Conservation (phyloP, 35 echinoderm and acorn worm genomes). For the Lytechinus variegatus region DNA sequence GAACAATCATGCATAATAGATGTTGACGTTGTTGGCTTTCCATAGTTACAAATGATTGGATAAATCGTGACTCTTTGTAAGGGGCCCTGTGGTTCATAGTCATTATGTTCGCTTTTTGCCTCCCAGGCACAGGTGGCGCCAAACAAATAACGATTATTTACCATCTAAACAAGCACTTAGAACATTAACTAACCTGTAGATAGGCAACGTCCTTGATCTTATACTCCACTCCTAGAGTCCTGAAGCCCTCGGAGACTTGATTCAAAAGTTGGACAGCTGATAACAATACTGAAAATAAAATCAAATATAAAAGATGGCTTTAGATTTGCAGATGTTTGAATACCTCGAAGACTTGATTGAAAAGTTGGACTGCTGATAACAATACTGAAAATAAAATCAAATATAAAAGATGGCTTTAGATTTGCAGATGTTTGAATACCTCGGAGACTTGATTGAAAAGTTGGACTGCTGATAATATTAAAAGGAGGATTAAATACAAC, state of each 20-base stretch:
- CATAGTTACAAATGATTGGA: too few species aligned
- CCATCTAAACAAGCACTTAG: background rate
- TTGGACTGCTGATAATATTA: slow-evolving; percentile 74
- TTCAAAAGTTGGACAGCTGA: slow-evolving; percentile 77
- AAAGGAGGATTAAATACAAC: slow-evolving; percentile 35
- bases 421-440: slow-evolving; percentile 38
- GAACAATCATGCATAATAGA: too few species aligned
- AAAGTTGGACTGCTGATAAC: slow-evolving; percentile 70
- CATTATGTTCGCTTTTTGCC: too few species aligned
- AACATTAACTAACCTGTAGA: slow-evolving; percentile 70
- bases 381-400: slow-evolving; percentile 62
- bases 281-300: slow-evolving; percentile 66
- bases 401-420: background rate
- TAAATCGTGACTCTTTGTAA: too few species aligned
- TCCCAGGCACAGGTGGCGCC: too few species aligned
- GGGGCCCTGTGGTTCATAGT: too few species aligned
- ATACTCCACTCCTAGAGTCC: slow-evolving; percentile 70
- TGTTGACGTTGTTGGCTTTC: too few species aligned
- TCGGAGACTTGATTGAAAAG: slow-evolving; percentile 71
- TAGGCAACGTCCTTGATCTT: slow-evolving; percentile 92
- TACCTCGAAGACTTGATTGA: slow-evolving; percentile 71
- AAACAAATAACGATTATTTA: too few species aligned
- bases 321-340: slow-evolving; percentile 1
- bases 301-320: background rate
- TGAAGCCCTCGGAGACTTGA: slow-evolving; percentile 70